phyloP scores from a whole-genome alignment of 1,140 invertebrate species.

The Asobara japonica region DNA sequence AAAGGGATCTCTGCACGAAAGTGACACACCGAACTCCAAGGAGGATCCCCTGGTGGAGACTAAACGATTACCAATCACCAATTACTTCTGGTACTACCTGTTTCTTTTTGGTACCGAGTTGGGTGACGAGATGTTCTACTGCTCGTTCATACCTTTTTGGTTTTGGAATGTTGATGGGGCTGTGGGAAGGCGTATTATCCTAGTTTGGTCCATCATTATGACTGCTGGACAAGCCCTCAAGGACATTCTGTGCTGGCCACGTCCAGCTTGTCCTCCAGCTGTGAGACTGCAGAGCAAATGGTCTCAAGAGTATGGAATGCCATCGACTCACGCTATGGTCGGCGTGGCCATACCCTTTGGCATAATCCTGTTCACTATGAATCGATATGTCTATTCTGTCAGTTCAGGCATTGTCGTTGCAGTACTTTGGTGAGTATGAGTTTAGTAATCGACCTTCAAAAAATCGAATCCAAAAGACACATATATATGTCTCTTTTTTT shows the following conservation, averaged over 20 bases:
- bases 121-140: conserved; percentile 91
- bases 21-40: conserved; percentile 22
- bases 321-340: conserved; percentile 93
- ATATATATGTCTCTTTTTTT: no score
- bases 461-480: no score
- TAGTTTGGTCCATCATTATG: conserved; percentile 88
- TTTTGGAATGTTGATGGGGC: conserved; percentile 92
- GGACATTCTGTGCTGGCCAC: conserved; percentile 86
- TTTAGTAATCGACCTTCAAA: no score
- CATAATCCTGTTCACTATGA: conserved; percentile 80
- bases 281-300: conserved; percentile 85
- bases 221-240: conserved; percentile 88
- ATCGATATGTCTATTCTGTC: conserved; percentile 81
- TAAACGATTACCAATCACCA: conserved; percentile 71
- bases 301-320: conserved; percentile 92
- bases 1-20: conserved; percentile 36
- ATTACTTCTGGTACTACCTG: conserved; percentile 87
- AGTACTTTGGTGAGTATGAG: conserved; percentile 66
- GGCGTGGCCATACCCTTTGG: conserved; percentile 87
- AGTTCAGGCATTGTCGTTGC: conserved; percentile 68
- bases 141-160: conserved; percentile 88
- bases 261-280: conserved; percentile 84
- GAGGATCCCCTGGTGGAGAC: conserved; percentile 18
- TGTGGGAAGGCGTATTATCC: conserved; percentile 79
- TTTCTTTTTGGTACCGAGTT: conserved; percentile 85